Evolutionary conservation across 2,113 vertebrate species (phyloP).

Genomic region (Leptosomus discolor): DNA sequence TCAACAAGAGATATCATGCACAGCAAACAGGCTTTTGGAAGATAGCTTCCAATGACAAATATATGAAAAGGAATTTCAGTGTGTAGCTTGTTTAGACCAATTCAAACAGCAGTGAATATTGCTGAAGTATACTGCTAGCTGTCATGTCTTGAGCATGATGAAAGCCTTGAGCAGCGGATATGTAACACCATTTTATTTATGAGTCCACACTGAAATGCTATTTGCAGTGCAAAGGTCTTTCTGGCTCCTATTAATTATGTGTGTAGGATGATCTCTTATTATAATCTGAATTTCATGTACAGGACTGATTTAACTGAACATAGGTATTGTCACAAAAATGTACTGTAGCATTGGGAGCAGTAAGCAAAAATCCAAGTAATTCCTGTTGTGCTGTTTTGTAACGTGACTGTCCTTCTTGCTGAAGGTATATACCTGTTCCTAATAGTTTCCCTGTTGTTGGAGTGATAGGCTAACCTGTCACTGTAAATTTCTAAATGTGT

Average conservation of each 20-base stretch:
- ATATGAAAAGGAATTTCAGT: background rate
- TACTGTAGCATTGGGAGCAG: background rate
- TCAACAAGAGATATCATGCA: background rate
- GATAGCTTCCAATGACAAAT: background rate
- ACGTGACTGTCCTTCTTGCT: rapidly evolving
- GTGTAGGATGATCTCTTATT: background rate
- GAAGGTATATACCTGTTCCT: background rate
- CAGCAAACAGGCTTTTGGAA: background rate
- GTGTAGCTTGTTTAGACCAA: background rate
- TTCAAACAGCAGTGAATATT: background rate
- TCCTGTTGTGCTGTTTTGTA: background rate
- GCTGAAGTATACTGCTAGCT: background rate
- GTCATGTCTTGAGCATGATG: background rate
- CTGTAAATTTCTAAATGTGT: background rate
- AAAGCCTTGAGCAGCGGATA: background rate
- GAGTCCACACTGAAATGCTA: background rate
- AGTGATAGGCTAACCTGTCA: background rate
- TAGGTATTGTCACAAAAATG: background rate
- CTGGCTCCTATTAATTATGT: background rate
- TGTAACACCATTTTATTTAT: background rate
- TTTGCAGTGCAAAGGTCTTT: background rate
- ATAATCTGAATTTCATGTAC: background rate
- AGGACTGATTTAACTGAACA: background rate
- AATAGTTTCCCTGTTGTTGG: background rate
- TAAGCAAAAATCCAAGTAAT: background rate